Percentiles rank a stretch among this genome's conserved stretches.
These are phyloP conservation scores for Synergus itoensis DNA, from an alignment of 2,888 invertebrate species.

Conservation along the genomic window DNA sequence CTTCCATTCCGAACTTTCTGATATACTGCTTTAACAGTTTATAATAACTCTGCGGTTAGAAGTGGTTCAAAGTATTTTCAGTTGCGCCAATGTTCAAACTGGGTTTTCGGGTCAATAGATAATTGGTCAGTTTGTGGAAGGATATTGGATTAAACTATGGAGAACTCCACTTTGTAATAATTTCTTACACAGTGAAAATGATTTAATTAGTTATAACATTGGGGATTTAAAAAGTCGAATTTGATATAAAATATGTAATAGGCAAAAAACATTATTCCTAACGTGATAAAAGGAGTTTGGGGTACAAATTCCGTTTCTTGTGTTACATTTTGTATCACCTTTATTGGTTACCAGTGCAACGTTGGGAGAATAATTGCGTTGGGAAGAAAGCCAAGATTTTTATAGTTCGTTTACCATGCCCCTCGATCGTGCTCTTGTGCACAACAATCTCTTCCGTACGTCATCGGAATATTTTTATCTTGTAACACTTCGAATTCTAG, in stretches of 20 bases:
- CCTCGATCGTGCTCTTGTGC: conserved; percentile 7
- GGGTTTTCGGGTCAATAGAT: conserved; percentile 19
- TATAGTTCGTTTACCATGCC: conserved; percentile 30
- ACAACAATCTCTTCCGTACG: conserved; percentile 14
- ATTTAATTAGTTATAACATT: background rate
- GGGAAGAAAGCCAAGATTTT: conserved; percentile 36
- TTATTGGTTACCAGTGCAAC: conserved; percentile 8
- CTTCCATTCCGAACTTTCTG: background rate
- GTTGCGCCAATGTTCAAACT: background rate
- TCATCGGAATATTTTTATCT: conserved; percentile 16
- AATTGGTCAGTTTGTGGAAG: background rate
- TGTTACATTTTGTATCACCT: conserved; percentile 17
- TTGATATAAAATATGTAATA: background rate
- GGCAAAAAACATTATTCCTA: background rate
- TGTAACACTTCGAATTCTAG: background rate
- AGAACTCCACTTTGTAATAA: background rate
- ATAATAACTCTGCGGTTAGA: conserved; percentile 24
- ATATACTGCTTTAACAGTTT: conserved; percentile 7
- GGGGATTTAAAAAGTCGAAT: background rate
- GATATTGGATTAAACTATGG: background rate
- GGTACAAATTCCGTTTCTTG: background rate
- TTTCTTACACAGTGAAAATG: background rate
- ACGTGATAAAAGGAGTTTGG: background rate
- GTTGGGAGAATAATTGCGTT: conserved; percentile 30
- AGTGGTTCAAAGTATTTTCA: conserved; percentile 15